A percentile compares a stretch with the other conserved stretches of the same genome.
Conservation (phyloP, 2,113 vertebrate species). For the Lipotes vexillifer region DNA sequence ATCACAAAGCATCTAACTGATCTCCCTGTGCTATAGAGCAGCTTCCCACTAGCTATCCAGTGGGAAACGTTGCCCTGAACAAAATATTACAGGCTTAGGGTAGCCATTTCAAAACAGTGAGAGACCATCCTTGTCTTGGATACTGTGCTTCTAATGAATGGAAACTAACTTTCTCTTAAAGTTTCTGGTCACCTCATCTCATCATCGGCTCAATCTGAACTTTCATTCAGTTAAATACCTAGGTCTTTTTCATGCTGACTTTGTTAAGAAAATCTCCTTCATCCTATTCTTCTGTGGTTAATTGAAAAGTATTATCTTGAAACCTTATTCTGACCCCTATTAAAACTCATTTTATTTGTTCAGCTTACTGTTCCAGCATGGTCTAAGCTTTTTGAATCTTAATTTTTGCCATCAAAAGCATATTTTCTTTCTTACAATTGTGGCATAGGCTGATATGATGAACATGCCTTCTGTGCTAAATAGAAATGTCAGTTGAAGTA, state of each 20-base stretch:
- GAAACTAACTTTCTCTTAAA: background rate
- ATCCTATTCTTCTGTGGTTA: background rate
- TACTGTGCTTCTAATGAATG: background rate
- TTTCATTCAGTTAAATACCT: background rate
- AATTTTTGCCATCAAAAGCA: background rate
- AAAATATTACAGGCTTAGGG: background rate
- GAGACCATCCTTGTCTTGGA: background rate
- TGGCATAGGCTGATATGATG: background rate
- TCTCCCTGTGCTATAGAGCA: too few relatives aligned
- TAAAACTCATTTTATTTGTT: constrained; percentile 6
- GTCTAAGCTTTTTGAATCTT: background rate
- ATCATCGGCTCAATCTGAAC: background rate
- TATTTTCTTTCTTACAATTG: background rate
- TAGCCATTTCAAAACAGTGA: background rate
- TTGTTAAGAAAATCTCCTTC: background rate
- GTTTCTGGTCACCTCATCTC: background rate
- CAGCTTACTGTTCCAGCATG: background rate
- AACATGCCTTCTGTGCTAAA: background rate
- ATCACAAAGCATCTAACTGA: too few relatives aligned
- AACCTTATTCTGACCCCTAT: background rate
- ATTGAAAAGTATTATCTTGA: background rate
- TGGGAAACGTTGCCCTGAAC: background rate
- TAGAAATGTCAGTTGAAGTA: background rate
- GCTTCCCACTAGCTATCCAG: too few relatives aligned
- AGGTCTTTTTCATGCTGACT: background rate